These are phyloP conservation scores for Balanococcus diminutus DNA, from an alignment of 2,888 invertebrate species.

Conservation along the genomic window DNA sequence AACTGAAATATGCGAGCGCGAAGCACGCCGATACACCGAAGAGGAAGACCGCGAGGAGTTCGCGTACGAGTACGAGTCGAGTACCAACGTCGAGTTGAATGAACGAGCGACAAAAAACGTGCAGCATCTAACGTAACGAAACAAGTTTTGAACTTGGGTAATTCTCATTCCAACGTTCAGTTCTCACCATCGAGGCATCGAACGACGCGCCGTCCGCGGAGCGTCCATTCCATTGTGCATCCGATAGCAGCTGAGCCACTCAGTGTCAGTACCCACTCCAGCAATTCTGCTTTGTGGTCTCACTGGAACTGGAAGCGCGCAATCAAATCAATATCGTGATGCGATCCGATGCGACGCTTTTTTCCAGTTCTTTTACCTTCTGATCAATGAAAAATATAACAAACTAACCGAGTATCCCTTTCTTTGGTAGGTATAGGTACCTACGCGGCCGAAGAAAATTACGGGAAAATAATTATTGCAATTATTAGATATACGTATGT, in stretches of 20 bases:
- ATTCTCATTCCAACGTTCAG: neutral
- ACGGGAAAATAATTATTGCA: neutral
- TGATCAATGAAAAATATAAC: neutral
- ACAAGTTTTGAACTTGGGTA: neutral
- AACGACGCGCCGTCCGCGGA: neutral
- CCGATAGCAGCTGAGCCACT: too few species aligned
- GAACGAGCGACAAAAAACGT: conserved; percentile 3
- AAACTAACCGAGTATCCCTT: neutral
- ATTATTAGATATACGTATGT: too few species aligned
- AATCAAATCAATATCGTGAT: too few species aligned
- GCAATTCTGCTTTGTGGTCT: too few species aligned
- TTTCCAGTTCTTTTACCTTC: too few species aligned
- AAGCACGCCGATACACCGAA: too few species aligned
- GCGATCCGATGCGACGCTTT: too few species aligned
- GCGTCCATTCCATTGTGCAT: neutral
- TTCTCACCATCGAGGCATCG: neutral
- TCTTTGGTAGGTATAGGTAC: too few species aligned
- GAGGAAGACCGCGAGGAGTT: neutral
- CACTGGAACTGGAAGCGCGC: neutral
- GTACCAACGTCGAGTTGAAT: conserved; percentile 28
- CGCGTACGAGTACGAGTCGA: too few species aligned
- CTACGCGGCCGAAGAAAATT: neutral
- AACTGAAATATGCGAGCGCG: neutral
- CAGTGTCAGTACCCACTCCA: too few species aligned
- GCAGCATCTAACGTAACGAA: neutral